These are phyloP conservation scores for Sitta europaea DNA, from an alignment of 2,113 vertebrate species.

Conservation along the genomic window DNA sequence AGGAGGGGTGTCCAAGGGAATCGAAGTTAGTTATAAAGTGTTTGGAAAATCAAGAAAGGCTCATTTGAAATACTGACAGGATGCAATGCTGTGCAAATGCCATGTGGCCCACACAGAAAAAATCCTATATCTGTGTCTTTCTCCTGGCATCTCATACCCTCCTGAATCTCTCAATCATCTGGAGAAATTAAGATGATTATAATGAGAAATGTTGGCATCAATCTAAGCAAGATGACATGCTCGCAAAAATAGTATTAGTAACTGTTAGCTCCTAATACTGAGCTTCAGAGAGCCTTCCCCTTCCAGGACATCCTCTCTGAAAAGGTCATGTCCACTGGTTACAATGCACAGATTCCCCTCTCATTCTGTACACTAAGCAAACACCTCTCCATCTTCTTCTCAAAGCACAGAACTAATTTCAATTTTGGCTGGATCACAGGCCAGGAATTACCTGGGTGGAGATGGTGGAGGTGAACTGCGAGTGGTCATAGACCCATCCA, in stretches of 20 bases:
- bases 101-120: not conserved
- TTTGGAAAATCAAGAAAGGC: not conserved
- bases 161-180: not conserved
- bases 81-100: not conserved
- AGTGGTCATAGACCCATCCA: conserved; percentile 84
- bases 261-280: not conserved
- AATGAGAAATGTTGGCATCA: not conserved
- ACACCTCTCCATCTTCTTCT: not conserved
- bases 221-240: not conserved
- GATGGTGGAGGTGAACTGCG: conserved; percentile 81
- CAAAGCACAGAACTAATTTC: not conserved
- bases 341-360: not conserved
- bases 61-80: not conserved
- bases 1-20: not conserved
- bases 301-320: not conserved
- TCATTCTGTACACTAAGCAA: not conserved
- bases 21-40: not conserved
- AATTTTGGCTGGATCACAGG: not conserved
- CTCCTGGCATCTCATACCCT: no score
- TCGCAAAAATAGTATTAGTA: not conserved
- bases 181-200: not conserved
- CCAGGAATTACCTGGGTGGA: conserved; percentile 77
- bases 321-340: not conserved
- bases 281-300: not conserved
- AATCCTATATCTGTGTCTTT: not conserved